Evolutionary conservation across 2,888 invertebrate genomes (phyloP), one percentile per base, ranked within the genome.

Genomic region (Erynnis tages): DNA sequence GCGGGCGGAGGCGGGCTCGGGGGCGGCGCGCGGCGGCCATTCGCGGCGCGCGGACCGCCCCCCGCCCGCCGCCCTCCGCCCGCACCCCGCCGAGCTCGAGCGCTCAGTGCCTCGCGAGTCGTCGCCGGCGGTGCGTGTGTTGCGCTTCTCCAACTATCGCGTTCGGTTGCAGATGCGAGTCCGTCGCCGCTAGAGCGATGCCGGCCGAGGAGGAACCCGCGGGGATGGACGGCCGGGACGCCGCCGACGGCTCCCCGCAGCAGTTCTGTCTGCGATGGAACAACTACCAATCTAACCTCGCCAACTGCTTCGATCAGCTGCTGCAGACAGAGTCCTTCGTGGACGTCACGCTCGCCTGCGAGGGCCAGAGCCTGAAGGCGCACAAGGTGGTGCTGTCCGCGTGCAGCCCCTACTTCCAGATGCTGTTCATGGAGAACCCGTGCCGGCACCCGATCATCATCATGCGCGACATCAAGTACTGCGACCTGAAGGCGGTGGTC

Each of bases 381-480:
- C 97, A 97, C 91, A 97, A 97, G 82, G 96, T 97, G 93, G 96
- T 97, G 43, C 88, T 97, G 54, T 96, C 96, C 43, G 97, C 97
- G 54, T 97, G 97, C 90, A 96, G 96, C 73, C 97, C 97, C 25
- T 97, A 97, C 86, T 97, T 97, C 89, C 96, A 97, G 81, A 92
- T 94, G 40, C 91, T 97, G 62, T 95, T 97, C 82, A 94, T 95
- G 85, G 97, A 97, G 73, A 97, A 97, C 77, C 97, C 97, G 49
- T 97, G 97, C 87, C 95, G 95, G 76, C 97, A 97, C 76, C 97
- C 97, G 52, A 97, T 97, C 68, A 95, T 97, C 63, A 97, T 97
- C 63, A 94, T 97, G 92, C 94, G 96, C 69, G 97, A 97, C 82
- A 95, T 97, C 64, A 95, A 94, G 76, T 97, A 95, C 93, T 93